Base-by-base conservation (phyloP, 2,797 vertebrate species). In the Coilia nasus region DNA sequence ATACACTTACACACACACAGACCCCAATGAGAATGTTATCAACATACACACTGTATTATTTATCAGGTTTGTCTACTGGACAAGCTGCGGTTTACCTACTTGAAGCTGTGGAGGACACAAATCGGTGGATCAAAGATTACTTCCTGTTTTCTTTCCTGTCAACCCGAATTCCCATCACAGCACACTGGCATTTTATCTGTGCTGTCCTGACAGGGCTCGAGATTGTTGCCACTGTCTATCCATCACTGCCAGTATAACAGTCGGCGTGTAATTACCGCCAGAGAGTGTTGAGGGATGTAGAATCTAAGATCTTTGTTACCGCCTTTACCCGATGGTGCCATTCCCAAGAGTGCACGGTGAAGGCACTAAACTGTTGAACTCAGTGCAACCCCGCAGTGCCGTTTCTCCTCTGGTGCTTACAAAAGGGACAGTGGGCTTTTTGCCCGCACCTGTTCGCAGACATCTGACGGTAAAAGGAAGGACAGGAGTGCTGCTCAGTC, bases 81-180 rank as follows among this genome's bases (percentile, higher is more conserved):
- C 15, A 44, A 6, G 35, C n/a, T n/a, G n/a, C n/a, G n/a, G n/a
- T n/a, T n/a, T n/a, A n/a, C n/a, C n/a, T n/a, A n/a, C n/a, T n/a
- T n/a, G 71, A 19, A 9, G 71, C 31, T 9, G 71, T 21, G 35
- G 35, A 19, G 6, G 2, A 78, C 71, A 19, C 31, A 7, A 54
- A 54, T 41, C 10, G 35, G 7, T 2, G 15, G 71, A 19, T 78
- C 71, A 78, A 78, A 44, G 17, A 78, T 41, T 1, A 44, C 44
- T 78, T 78, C 64, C 64, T 35, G 64, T 71, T 71, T 71, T 35
- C 64, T 67, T 67, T 14, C 62, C 62, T 17, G 64, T 71, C 64
- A 71, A 71, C 25, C 11, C 5, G 28, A 71, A 35, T 71, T 19
- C 31, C 71, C 71, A 78, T 78, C 35, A 21, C 17, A 21, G 35